phyloP scores from a whole-genome alignment of 2,113 vertebrate species.

The Falcunculus frontatus region DNA sequence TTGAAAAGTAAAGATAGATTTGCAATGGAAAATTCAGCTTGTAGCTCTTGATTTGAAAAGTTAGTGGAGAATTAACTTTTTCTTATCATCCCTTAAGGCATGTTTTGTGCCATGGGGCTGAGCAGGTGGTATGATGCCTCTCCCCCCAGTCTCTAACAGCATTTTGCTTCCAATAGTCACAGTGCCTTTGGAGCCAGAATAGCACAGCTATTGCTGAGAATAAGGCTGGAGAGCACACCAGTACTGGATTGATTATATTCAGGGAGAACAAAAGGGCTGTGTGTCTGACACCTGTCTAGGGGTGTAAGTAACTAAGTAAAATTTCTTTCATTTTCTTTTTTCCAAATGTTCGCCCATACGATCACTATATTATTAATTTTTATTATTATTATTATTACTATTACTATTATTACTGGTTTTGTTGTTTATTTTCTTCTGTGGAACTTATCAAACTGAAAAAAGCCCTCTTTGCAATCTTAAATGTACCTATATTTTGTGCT shows the following conservation, averaged over 20 bases:
- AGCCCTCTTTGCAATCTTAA: neutral
- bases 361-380: neutral
- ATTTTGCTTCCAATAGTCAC: neutral
- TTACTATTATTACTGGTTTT: fast-evolving
- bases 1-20: neutral
- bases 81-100: neutral
- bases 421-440: neutral
- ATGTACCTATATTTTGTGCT: neutral
- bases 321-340: neutral
- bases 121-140: neutral
- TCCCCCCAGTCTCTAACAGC: neutral
- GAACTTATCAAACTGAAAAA: neutral
- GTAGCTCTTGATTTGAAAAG: neutral
- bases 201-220: neutral
- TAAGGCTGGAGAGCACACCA: neutral
- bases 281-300: neutral
- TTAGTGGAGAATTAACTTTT: neutral
- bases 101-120: neutral
- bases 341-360: neutral
- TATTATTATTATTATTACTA: neutral
- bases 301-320: neutral
- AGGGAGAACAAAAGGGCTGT: neutral
- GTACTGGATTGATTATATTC: neutral
- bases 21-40: neutral
- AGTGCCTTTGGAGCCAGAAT: neutral